phyloP scores from a whole-genome alignment of 2,888 invertebrate species.

The Acleris emargana region DNA sequence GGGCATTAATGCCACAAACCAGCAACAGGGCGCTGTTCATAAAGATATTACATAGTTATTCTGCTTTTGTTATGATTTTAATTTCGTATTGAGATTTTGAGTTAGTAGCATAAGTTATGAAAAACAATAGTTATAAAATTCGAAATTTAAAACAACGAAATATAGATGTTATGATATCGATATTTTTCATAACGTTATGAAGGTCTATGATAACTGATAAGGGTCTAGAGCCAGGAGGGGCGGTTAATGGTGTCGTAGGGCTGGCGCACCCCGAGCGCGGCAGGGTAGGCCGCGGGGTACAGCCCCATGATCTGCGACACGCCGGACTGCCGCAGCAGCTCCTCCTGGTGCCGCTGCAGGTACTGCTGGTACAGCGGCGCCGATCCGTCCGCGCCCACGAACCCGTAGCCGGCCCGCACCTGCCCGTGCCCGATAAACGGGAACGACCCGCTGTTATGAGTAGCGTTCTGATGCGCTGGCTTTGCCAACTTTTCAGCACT shows the following conservation, averaged over 20 bases:
- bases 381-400: constrained; percentile 85
- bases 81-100: no score
- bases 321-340: constrained; percentile 83
- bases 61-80: no score
- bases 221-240: constrained; percentile 86
- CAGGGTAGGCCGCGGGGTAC: constrained; percentile 86
- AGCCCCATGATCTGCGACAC: constrained; percentile 84
- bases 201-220: no score
- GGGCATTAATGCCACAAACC: no score
- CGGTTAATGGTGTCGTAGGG: constrained; percentile 88
- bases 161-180: no score
- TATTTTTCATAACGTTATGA: no score
- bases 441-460: constrained; percentile 72
- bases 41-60: no score
- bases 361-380: constrained; percentile 90
- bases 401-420: constrained; percentile 84
- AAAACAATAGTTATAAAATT: no score
- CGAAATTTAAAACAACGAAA: no score
- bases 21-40: no score
- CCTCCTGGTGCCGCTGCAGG: constrained; percentile 85
- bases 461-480: constrained; percentile 76
- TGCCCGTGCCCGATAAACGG: constrained; percentile 86
- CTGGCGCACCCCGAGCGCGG: constrained; percentile 86
- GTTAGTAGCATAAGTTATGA: no score
- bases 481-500: constrained; percentile 72